These are phyloP conservation scores for Lithophane ornitopus DNA, from an alignment of 2,888 invertebrate genomes.

Conservation along the genomic window DNA sequence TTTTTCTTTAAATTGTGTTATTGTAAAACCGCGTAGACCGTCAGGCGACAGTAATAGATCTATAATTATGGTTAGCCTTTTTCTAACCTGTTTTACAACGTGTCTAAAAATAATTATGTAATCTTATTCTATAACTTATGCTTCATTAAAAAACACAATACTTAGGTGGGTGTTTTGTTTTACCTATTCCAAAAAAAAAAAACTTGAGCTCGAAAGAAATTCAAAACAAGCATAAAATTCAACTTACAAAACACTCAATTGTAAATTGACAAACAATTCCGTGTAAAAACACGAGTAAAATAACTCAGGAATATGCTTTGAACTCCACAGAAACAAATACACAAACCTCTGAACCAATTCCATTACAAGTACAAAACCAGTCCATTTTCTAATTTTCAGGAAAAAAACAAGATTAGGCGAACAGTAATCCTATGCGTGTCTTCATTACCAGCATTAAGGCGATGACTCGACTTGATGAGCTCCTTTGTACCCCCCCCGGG, in stretches of 20 bases:
- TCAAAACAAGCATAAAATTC: slow-evolving; percentile 16
- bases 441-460: slow-evolving; percentile 75
- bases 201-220: slow-evolving; percentile 1
- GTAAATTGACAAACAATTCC: slow-evolving; percentile 8
- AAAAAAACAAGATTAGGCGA: slow-evolving; percentile 52
- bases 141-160: neutral
- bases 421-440: slow-evolving; percentile 66
- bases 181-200: neutral
- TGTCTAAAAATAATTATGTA: neutral
- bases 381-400: slow-evolving; percentile 47
- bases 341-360: slow-evolving; percentile 13
- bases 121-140: neutral
- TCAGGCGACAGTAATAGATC: neutral
- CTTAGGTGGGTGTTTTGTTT: neutral
- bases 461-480: slow-evolving; percentile 77
- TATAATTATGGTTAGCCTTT: neutral
- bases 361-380: slow-evolving; percentile 26
- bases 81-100: no score
- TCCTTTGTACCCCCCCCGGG: slow-evolving; percentile 50
- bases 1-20: no score
- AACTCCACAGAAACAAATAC: slow-evolving; percentile 22
- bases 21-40: neutral
- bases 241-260: neutral
- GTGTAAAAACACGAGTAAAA: slow-evolving; percentile 1
- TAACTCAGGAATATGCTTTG: neutral